These are phyloP conservation scores for Melanophora roralis DNA, from an alignment of 2,888 invertebrate species.

Conservation along the genomic window DNA sequence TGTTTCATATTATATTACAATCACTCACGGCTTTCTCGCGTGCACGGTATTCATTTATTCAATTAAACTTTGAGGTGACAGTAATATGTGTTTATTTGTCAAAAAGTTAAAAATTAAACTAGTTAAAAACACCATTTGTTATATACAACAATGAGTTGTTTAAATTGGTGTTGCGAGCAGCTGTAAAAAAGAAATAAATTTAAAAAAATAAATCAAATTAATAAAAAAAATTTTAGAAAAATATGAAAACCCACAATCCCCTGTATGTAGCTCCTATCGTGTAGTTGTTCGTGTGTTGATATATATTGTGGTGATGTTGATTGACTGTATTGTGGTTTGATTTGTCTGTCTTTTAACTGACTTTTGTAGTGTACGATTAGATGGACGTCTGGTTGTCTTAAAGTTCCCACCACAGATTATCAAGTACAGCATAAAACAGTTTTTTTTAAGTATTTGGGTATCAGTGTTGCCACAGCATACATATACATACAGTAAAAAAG, in stretches of 20 bases:
- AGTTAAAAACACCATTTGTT: not conserved
- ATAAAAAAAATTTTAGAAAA: constrained; percentile 15
- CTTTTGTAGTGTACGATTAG: not conserved
- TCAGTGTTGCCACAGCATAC: not conserved
- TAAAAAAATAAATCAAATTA: not conserved
- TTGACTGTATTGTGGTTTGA: not conserved
- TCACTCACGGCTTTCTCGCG: not conserved
- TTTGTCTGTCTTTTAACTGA: not conserved
- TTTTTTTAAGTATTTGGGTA: not conserved
- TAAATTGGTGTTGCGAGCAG: too few relatives aligned
- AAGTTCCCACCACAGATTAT: constrained; percentile 41
- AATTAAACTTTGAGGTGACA: constrained; percentile 51
- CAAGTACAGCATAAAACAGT: constrained; percentile 9
- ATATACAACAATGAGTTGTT: not conserved
- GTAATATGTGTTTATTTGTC: constrained; percentile 28
- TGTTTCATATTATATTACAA: too few relatives aligned
- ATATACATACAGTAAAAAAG: not conserved
- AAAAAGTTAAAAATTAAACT: not conserved
- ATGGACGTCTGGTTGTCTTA: constrained; percentile 50
- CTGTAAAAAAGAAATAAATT: too few relatives aligned
- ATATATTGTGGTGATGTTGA: not conserved
- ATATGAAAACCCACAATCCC: constrained; percentile 20
- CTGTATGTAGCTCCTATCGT: not conserved
- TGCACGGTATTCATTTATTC: constrained; percentile 43
- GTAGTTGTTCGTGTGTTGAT: too few relatives aligned